Evolutionary conservation across 2,888 invertebrate species (phyloP).

Genomic region (Macrosiphum euphorbiae): DNA sequence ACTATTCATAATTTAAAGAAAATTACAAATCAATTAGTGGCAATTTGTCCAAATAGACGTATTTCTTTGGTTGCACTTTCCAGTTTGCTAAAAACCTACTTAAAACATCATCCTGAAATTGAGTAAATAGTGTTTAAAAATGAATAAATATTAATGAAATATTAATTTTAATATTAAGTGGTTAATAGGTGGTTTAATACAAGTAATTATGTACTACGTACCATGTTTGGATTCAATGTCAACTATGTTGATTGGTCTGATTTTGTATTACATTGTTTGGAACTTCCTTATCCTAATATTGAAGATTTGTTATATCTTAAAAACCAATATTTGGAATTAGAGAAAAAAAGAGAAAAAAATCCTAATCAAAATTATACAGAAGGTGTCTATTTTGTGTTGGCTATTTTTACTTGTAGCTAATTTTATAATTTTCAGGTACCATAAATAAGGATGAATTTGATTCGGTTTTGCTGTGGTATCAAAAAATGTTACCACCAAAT

Average conservation of each 20-base stretch:
- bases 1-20: background rate
- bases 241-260: conserved; percentile 51
- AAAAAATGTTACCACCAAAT: conserved; percentile 9
- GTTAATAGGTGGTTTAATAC: conserved; percentile 23
- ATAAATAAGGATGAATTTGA: conserved; percentile 25
- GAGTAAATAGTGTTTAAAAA: conserved; percentile 6
- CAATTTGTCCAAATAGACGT: conserved; percentile 6
- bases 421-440: conserved; percentile 6
- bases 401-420: background rate
- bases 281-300: conserved; percentile 7
- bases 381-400: background rate
- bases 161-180: background rate
- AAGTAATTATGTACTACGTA: background rate
- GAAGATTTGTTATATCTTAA: conserved; percentile 29
- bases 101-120: background rate
- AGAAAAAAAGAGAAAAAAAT: background rate
- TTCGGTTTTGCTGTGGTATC: conserved; percentile 47
- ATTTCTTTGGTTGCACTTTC: conserved; percentile 25
- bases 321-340: background rate
- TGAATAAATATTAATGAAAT: background rate
- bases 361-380: background rate
- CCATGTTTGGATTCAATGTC: conserved; percentile 24
- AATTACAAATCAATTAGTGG: background rate
- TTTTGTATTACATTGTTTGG: conserved; percentile 42
- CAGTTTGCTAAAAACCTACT: background rate